Percentiles rank a stretch among this genome's conserved stretches.
phyloP scores from a whole-genome alignment of 2,797 vertebrate genomes.

The Acrocephalus scirpaceus region DNA sequence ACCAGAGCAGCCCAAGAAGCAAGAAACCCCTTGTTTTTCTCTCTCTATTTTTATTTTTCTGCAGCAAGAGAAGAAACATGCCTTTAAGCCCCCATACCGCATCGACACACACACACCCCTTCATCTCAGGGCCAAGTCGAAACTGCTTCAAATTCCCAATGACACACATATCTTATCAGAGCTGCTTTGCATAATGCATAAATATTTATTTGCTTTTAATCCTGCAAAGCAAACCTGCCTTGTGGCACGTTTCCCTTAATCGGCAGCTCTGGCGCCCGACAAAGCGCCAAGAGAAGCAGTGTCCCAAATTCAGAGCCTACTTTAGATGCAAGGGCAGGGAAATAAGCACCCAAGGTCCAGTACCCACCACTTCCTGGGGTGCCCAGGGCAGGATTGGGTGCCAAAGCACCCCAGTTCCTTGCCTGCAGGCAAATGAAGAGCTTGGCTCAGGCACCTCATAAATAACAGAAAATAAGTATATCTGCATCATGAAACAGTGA shows the following conservation, averaged over 20 bases:
- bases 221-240: slow-evolving; percentile 64
- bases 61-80: neutral
- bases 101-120: neutral
- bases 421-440: accelerated
- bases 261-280: neutral
- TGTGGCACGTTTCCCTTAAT: slow-evolving; percentile 45
- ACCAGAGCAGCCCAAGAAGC: neutral
- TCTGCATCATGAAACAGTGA: neutral
- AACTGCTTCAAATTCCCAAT: slow-evolving; percentile 59
- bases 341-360: neutral
- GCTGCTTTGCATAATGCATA: slow-evolving; percentile 24
- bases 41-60: neutral
- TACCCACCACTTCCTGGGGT: neutral
- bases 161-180: slow-evolving; percentile 52
- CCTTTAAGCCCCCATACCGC: neutral
- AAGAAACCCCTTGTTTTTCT: neutral
- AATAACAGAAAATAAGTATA: neutral
- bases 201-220: slow-evolving; percentile 65
- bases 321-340: neutral
- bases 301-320: neutral
- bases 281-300: neutral
- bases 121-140: slow-evolving; percentile 28
- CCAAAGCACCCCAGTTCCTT: neutral
- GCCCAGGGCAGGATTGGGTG: neutral
- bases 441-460: neutral